Evolutionary conservation across 1,140 invertebrate genomes (phyloP), one percentile per base, ranked within the genome.

Genomic region (Panagrolaimus sp.): DNA sequence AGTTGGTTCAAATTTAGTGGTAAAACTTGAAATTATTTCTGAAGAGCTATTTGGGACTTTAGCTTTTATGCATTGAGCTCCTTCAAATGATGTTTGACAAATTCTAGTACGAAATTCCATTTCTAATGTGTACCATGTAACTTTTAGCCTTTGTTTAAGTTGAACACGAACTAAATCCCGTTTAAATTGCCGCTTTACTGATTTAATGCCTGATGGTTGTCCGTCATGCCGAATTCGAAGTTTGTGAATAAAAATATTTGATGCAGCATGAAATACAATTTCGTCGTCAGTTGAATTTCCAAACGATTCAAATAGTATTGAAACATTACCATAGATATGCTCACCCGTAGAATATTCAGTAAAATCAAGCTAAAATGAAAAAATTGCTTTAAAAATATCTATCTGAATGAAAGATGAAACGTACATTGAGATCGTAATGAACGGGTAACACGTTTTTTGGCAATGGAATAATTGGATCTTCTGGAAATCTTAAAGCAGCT

Each of bases 1-100:
- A 7, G 92, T 94, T 63, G 95, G 89, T 83, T 96, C 91, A 81
- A 98, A 98, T 80, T 96, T 91, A 0, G 94, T 96, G 7, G 92
- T 91, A 53, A 78, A 80, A n/a, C 76, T 74, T 9, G 65, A 75
- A 45, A 79, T 46, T 23, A 31, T 9, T 9, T 66, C 44, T 63
- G 53, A 44, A 13, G 47, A 14, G 31, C 51, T 27, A 47, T 25
- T 53, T 27, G 42, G 27, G 44, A 23, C 27, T 66, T 9, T 74
- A 47, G 38, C 43, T 38, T 27, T 61, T 47, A 73, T 70, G 45
- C 78, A 80, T 42, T 80, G 77, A 44, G 69, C 69, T 43, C 73
- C 73, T 63, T 81, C 79, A 1, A 65, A 31, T 45, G 75, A 67
- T 16, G 77, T 68, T 61, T 79, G 71, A 67, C 79, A 81, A 44